Evolutionary conservation across 2,113 vertebrate species (phyloP), one percentile per base, ranked within the genome.

Genomic region (Cyprinus carpio): DNA sequence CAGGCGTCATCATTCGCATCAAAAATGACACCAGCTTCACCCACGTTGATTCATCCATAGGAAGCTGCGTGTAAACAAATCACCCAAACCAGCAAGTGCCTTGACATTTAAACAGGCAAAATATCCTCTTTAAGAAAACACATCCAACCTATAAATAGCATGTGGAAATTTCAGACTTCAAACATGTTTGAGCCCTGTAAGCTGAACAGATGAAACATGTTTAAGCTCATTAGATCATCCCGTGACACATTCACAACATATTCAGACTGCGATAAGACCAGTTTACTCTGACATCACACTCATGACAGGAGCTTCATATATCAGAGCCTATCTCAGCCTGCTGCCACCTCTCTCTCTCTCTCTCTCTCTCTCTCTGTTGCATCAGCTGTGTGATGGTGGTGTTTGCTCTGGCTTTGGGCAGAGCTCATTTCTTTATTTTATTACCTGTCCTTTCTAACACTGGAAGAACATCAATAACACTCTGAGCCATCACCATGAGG

Each of bases 1-100:
- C 96, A 98, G 92, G 90, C 92, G 98, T 98, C 97, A 98, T 96
- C 93, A 92, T 88, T 90, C 88, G 93, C 97, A 95, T 96, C 96
- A 93, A 87, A 6, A 65, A 62, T 49, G 29, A 65, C 56, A 37
- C 75, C 29, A 18, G 46, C 49, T 8, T 54, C 27, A 20, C 37
- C 31, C 27, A n/a, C 43, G 4, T 18, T 43, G 34, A 25, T 18
- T 64, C n/a, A 64, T 37, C 29, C 20, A n/a, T 34, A n/a, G 20
- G 76, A 58, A 80, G 23, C 56, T 18, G 7, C 56, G 27, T 64
- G 43, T 75, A 43, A 27, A 75, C 13, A 6, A 6, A 15, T 60
- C 29, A 23, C 54, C 25, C 43, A 27, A 64, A 49, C 6, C 20
- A 2, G 4, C 10, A n/a, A 37, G 34, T 43, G 79, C 25, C 15